Conservation (phyloP, 2,888 invertebrate genomes). For the Caenorhabditis panamensis region DNA sequence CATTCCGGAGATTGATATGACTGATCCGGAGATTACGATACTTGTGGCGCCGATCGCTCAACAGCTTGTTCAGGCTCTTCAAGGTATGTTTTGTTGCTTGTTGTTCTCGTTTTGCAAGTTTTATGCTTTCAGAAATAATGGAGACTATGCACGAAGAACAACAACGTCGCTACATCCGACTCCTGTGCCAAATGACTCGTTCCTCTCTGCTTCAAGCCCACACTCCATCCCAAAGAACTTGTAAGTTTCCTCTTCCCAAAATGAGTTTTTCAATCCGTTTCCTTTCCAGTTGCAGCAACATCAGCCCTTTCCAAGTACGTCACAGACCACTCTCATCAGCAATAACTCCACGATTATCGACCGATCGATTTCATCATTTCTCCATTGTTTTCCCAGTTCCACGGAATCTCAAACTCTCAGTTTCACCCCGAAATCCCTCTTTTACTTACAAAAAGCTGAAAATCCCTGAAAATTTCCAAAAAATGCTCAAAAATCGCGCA, state of each 20-base stretch:
- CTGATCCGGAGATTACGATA: constrained; percentile 52
- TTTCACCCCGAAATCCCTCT: constrained; percentile 10
- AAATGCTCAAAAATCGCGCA: constrained; percentile 2
- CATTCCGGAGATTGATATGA: constrained; percentile 60
- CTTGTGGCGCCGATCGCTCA: constrained; percentile 60
- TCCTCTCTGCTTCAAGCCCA: constrained; percentile 38
- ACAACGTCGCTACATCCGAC: constrained; percentile 34
- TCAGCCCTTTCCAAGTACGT: constrained; percentile 33
- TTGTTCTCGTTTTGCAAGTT: background rate
- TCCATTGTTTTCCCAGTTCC: constrained; percentile 13
- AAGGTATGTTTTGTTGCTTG: constrained; percentile 33
- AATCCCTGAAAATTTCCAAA: background rate
- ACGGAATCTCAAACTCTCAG: constrained; percentile 43
- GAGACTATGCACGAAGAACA: constrained; percentile 43
- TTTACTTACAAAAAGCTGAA: background rate
- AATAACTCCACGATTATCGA: constrained; percentile 1
- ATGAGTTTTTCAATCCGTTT: background rate
- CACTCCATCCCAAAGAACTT: constrained; percentile 45
- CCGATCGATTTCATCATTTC: background rate
- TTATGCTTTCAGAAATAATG: constrained; percentile 43
- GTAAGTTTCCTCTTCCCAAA: constrained; percentile 17
- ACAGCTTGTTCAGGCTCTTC: constrained; percentile 53
- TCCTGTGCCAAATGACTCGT: constrained; percentile 49
- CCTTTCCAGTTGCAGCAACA: constrained; percentile 25
- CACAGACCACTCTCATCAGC: constrained; percentile 27